These are phyloP conservation scores for Echiichthys vipera DNA, from an alignment of 2,797 vertebrate genomes.

Conservation along the genomic window DNA sequence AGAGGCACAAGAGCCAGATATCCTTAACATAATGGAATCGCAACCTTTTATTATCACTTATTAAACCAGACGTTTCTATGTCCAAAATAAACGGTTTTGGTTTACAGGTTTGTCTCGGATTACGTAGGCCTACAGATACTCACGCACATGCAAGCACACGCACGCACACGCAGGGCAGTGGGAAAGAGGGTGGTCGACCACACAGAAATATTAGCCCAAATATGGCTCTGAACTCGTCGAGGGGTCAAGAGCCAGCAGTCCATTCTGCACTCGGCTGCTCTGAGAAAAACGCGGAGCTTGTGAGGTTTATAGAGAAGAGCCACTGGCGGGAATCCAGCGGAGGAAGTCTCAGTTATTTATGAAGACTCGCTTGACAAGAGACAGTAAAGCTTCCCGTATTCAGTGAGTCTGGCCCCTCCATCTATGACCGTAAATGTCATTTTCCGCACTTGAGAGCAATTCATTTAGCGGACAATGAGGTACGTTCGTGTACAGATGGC, in stretches of 20 bases:
- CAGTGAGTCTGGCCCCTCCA: constrained; percentile 31
- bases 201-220: constrained; percentile 81
- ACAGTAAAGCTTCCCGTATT: constrained; percentile 66
- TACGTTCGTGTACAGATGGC: not conserved
- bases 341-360: constrained; percentile 77
- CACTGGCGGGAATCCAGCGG: constrained; percentile 70
- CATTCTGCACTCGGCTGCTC: constrained; percentile 62
- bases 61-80: no score
- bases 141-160: not conserved
- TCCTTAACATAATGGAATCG: no score
- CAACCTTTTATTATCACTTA: no score
- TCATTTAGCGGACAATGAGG: constrained; percentile 23
- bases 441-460: constrained; percentile 44
- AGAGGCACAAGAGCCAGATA: no score
- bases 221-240: constrained; percentile 77
- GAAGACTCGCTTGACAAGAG: constrained; percentile 72
- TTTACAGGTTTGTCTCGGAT: no score
- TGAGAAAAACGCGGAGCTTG: constrained; percentile 38
- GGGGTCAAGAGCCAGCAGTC: constrained; percentile 83
- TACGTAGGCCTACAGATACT: not conserved
- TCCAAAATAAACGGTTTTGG: no score
- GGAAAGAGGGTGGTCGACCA: constrained; percentile 80
- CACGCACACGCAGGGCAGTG: not conserved
- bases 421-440: constrained; percentile 40
- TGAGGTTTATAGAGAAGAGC: constrained; percentile 54